A percentile compares a stretch with the other conserved stretches of the same genome.
Evolutionary conservation across 2,888 invertebrate species (phyloP).

Genomic region (Sminthurinus aureus): DNA sequence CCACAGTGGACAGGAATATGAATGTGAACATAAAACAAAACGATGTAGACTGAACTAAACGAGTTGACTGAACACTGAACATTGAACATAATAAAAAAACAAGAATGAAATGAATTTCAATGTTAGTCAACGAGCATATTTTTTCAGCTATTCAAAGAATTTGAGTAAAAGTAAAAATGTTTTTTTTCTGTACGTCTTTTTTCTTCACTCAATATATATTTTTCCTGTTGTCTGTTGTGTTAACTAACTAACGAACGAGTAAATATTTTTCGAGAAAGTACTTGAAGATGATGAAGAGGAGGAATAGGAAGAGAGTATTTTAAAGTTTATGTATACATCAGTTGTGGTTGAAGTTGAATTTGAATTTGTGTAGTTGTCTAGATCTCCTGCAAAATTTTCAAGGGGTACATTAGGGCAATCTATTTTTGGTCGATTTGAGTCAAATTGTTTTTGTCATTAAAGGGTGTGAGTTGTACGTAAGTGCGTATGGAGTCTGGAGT

Average conservation of each 20-base stretch:
- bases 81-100: no score
- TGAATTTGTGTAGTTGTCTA: neutral
- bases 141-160: neutral
- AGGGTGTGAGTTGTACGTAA: constrained; percentile 9
- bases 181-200: neutral
- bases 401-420: constrained; percentile 23
- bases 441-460: constrained; percentile 45
- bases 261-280: no score
- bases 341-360: neutral
- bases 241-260: neutral
- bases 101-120: no score
- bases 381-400: constrained; percentile 23
- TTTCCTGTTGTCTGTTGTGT: neutral
- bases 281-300: neutral
- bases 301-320: neutral
- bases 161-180: neutral
- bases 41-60: no score
- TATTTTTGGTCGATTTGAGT: constrained; percentile 43
- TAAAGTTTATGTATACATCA: neutral
- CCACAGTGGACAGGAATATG: no score
- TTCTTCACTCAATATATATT: neutral
- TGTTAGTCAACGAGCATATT: neutral
- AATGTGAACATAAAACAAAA: no score
- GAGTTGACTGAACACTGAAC: no score
- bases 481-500: neutral